Base-by-base conservation (phyloP, 2,797 vertebrate genomes). In the Cynodonichthys magdalenae region DNA sequence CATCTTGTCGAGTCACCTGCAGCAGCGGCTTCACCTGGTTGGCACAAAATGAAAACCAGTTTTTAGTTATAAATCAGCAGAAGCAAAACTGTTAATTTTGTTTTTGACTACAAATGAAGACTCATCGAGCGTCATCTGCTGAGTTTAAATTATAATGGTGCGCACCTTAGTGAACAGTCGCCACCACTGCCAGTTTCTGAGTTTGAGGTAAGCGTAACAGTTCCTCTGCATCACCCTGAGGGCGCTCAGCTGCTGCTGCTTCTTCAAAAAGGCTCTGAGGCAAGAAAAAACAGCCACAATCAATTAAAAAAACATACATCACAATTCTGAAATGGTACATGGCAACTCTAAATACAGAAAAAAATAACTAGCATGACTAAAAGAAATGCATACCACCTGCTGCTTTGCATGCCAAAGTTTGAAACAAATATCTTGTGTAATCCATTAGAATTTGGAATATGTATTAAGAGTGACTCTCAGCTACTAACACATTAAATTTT, bases 141-240 rank as follows among this genome's bases (percentile, higher is more conserved):
- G 54, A 15, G 48, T 15, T 27, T 46, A 17, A 59, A 12, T 54
- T 31, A 12, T 59, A 11, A 20, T 6, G 28, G 45, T 58, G 15
- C 54, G 20, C 44, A 57, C 96, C 95, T 97, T 97, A 53, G 91
- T 97, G 73, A 97, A 96, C 9, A 97, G 93, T 4, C 96, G 88
- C 96, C 96, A 97, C 96, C 96, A 97, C 64, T 96, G 95, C 96
- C 96, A 97, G 91, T 97, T 95, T 51, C 95, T 90, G 65, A 97
- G 92, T 77, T 96, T 97, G 71, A 97, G 95, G 87, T 97, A 97
- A 49, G 96, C 96, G 0, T 95, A 94, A 9, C 96, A 97, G 90
- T 97, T 97, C 63, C 96, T 91, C 88, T 97, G 96, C 93, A 97
- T 96, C 64, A 97, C 95, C 45, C 94, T 89, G 48, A 96, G 77